Conservation (phyloP, 1,140 invertebrate genomes). For the Zaprionus lachaisei region DNA sequence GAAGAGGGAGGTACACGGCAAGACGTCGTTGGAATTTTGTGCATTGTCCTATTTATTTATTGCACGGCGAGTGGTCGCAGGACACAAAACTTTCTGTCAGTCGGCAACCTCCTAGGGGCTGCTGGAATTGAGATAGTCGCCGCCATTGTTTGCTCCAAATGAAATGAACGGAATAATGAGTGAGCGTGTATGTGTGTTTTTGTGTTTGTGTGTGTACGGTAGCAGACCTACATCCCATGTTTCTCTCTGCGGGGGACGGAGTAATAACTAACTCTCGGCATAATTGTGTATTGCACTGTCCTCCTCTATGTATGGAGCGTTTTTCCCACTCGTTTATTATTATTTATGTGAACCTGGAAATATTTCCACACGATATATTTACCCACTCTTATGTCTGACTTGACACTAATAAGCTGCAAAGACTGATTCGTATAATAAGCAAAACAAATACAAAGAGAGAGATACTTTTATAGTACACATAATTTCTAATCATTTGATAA, state of each 20-base stretch:
- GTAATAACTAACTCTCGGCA: constrained; percentile 66
- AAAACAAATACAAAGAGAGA: neutral
- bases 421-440: neutral
- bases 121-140: constrained; percentile 74
- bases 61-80: constrained; percentile 40
- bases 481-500: no score
- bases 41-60: constrained; percentile 80
- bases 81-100: constrained; percentile 53
- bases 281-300: constrained; percentile 32
- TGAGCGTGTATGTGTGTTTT: constrained; percentile 17
- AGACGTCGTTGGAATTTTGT: constrained; percentile 45
- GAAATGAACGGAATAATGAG: constrained; percentile 71
- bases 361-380: constrained; percentile 16
- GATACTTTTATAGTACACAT: neutral
- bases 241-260: constrained; percentile 3
- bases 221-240: neutral
- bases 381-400: neutral
- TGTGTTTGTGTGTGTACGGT: neutral
- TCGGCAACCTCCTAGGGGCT: constrained; percentile 26
- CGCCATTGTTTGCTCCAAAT: constrained; percentile 70
- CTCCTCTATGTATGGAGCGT: constrained; percentile 19
- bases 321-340: constrained; percentile 52
- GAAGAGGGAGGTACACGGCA: neutral
- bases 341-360: constrained; percentile 53
- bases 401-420: constrained; percentile 34